Base-by-base conservation (phyloP, 2,888 invertebrate genomes). In the Zhuqinia jingwanae region DNA sequence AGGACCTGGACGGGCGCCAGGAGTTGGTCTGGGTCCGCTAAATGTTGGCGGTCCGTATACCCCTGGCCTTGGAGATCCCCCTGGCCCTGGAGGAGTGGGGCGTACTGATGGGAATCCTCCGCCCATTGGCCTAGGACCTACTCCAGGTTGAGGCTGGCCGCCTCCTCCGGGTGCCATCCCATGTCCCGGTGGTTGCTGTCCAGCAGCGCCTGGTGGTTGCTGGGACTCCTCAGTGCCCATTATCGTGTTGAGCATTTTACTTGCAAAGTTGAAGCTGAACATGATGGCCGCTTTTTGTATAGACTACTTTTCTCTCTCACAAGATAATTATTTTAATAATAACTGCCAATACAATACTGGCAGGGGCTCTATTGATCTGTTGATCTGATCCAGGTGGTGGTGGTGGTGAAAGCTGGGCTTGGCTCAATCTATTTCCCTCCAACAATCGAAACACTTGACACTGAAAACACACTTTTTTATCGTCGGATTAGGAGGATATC, bases 211-310 rank as follows among this genome's bases (percentile, higher is more conserved):
- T 78, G 70, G 88, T 56, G 68, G 89, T 53, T 85, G 88, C 76
- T 77, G 87, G 76, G 87, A 87, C 84, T 91, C 91, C 89, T 92
- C 92, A 89, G 91, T 92, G 91, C 92, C 92, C 91, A 93, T 92
- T 81, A 93, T 92, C 90, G 92, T 92, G 90, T 93, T 93, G 89
- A 93, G 92, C 92, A 93, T 92, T 90, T 93, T 93, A 90, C 92
- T 92, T 68, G 93, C 93, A 90, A 93, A 93, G 91, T 92, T 93
- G 91, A 93, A 92, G 91, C 92, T 93, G 91, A 93, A 92, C 93
- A 93, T 93, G 87, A 75, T 91, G 91, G 87, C 81, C 27, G 6
- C 47, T 73, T 50, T 42, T 50, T 42, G 47, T 81, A 15, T 50
- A 25, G 1, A 25, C n/a, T n/a, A n/a, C 22, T 79, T 75, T 58